phyloP scores from a whole-genome alignment of 1,140 invertebrate genomes.

The Saccostrea echinata region DNA sequence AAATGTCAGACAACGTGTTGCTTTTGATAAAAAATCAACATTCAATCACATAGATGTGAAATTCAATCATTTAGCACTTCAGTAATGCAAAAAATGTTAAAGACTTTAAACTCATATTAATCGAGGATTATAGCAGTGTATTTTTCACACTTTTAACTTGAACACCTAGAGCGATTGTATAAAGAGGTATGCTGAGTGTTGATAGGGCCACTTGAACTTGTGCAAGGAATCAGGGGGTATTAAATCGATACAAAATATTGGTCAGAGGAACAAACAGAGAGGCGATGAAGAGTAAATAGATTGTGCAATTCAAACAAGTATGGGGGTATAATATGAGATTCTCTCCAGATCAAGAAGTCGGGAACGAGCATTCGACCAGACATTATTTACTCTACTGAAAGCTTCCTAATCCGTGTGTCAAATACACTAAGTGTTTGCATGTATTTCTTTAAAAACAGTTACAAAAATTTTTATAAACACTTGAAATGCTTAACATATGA shows the following conservation, averaged over 20 bases:
- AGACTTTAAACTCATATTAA: constrained; percentile 35
- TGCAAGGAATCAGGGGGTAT: constrained; percentile 30
- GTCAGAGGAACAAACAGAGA: constrained; percentile 14
- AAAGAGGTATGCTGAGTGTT: neutral
- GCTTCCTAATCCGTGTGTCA: neutral
- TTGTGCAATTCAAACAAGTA: constrained; percentile 39
- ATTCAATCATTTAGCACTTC: constrained; percentile 18
- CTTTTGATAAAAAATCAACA: constrained; percentile 1
- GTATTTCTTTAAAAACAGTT: constrained; percentile 37
- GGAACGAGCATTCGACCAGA: constrained; percentile 14
- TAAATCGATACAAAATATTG: constrained; percentile 39
- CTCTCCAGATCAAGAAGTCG: constrained; percentile 33
- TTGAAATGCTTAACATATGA: constrained; percentile 25
- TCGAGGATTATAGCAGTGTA: constrained; percentile 22
- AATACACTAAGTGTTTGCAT: constrained; percentile 24
- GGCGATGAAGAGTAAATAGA: constrained; percentile 38
- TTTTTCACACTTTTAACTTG: constrained; percentile 35
- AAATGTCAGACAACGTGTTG: constrained; percentile 3
- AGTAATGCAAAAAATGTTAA: constrained; percentile 24
- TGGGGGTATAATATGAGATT: constrained; percentile 37
- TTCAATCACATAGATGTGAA: constrained; percentile 28
- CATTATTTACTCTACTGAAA: constrained; percentile 22
- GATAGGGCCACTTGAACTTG: constrained; percentile 32
- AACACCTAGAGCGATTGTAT: constrained; percentile 10
- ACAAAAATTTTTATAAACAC: constrained; percentile 27